Evolutionary conservation across 1,140 invertebrate species (phyloP).

Genomic region (Calephelis nemesis): DNA sequence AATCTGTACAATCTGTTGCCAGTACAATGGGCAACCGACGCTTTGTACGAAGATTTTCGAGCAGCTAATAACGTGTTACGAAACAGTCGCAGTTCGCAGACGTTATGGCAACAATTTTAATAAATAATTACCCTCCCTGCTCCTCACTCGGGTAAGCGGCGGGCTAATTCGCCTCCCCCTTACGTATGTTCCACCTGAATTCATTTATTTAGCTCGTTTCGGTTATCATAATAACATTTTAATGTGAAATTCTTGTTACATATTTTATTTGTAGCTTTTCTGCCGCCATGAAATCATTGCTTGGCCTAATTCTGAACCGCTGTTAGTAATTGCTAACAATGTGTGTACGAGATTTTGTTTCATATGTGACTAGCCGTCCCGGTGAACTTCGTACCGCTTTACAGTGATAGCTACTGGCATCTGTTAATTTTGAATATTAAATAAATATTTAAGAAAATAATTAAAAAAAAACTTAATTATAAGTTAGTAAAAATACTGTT

Average conservation of each 20-base stretch:
- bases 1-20: conserved; percentile 15
- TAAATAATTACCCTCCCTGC: conserved; percentile 51
- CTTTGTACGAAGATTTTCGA: conserved; percentile 38
- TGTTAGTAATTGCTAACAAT: no score
- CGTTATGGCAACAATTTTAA: conserved; percentile 50
- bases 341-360: no score
- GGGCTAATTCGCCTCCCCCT: conserved; percentile 35
- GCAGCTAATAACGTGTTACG: conserved; percentile 42
- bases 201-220: conserved; percentile 1
- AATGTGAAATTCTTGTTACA: not conserved
- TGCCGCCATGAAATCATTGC: no score
- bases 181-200: conserved; percentile 23
- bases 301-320: no score
- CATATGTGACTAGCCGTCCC: no score
- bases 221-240: conserved; percentile 12
- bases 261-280: not conserved
- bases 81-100: conserved; percentile 35
- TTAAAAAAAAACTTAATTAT: no score
- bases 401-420: no score
- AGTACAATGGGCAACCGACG: conserved; percentile 32
- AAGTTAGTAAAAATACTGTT: no score
- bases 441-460: no score
- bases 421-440: no score
- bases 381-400: no score
- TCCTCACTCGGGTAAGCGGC: conserved; percentile 42